Percentiles rank a stretch among this genome's conserved stretches.
Conservation (phyloP, 2,113 vertebrate species). For the Tylochromis polylepis region DNA sequence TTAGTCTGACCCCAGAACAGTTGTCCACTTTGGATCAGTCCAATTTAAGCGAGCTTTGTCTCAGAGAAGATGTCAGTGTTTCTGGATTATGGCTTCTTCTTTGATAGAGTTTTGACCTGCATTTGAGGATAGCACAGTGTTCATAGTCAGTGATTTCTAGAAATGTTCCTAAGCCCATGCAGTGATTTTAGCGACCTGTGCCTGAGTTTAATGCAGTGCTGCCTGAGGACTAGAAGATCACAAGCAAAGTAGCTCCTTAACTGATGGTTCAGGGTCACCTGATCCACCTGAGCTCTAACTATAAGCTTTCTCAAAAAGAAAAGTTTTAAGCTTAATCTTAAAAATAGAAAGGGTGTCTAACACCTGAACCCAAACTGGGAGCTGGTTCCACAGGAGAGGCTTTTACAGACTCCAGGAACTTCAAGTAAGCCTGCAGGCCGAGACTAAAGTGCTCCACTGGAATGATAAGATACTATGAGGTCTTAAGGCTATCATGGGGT, state of each 20-base stretch:
- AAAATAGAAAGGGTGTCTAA: neutral
- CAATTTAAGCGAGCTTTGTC: rapidly evolving
- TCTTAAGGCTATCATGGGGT: neutral
- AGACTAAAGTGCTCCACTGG: neutral
- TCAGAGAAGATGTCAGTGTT: neutral
- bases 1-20: neutral
- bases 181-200: neutral
- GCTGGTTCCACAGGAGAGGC: neutral
- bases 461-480: neutral
- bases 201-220: neutral
- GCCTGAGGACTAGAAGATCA: neutral
- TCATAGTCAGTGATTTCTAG: neutral
- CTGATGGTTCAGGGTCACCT: neutral
- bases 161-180: neutral
- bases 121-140: neutral
- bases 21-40: neutral
- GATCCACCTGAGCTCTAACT: neutral
- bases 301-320: neutral
- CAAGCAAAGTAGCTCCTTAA: neutral
- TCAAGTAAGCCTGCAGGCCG: neutral
- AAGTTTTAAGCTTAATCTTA: neutral
- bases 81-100: neutral
- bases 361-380: neutral
- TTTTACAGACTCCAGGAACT: neutral
- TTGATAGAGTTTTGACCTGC: neutral